Conservation (phyloP, 1,140 invertebrate genomes). For the Zaprionus inermis region DNA sequence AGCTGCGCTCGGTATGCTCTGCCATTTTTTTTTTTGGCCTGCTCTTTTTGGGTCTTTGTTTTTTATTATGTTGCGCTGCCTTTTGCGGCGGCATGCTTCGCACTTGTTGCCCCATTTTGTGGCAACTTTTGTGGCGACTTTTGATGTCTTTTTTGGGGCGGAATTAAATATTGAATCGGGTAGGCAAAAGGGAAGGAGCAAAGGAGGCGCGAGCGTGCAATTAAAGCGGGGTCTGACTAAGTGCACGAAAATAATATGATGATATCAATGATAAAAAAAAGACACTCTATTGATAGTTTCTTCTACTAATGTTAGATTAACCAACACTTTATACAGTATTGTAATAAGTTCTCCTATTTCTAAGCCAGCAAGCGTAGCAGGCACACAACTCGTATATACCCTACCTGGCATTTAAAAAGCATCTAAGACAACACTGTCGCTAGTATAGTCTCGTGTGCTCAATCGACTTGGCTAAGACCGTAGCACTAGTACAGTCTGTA, state of each 20-base stretch:
- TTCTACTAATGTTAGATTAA: no score
- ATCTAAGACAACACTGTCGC: no score
- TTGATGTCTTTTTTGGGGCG: constrained; percentile 3
- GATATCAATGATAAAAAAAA: background rate
- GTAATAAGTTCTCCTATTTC: no score
- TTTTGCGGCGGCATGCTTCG: constrained; percentile 20
- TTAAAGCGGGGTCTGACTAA: background rate
- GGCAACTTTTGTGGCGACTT: constrained; percentile 44
- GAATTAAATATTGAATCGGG: background rate
- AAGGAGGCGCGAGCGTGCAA: background rate
- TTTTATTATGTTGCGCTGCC: constrained; percentile 26
- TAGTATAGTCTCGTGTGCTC: no score
- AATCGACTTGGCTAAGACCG: no score
- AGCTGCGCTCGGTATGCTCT: constrained; percentile 39
- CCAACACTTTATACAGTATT: no score
- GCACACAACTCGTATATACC: no score
- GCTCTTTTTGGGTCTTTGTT: constrained; percentile 11
- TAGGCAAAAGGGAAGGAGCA: background rate
- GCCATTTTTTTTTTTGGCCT: constrained; percentile 7
- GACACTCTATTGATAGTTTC: background rate
- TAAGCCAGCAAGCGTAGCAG: no score
- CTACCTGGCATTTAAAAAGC: no score
- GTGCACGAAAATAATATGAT: background rate
- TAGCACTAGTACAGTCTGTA: no score
- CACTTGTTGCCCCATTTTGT: constrained; percentile 70